Percentiles rank a stretch among this genome's conserved stretches.
Conservation (phyloP, 2,113 vertebrate genomes). For the Mionectes macconnelli region DNA sequence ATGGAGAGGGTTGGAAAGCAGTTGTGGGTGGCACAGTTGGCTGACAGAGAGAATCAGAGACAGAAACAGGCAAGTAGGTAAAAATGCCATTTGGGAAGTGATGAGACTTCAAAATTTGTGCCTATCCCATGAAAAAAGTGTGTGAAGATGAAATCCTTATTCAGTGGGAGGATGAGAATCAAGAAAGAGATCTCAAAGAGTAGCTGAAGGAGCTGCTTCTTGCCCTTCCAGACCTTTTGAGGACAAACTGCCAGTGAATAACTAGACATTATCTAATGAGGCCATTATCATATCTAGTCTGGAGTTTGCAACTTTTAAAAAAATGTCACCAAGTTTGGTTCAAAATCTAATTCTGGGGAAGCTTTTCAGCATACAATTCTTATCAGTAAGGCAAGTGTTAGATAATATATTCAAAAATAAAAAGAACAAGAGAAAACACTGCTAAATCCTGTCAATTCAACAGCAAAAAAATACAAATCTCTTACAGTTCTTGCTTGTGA, state of each 20-base stretch:
- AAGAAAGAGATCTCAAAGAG: not conserved
- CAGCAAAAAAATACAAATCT: not conserved
- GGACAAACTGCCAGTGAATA: not conserved
- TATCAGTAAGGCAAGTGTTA: not conserved
- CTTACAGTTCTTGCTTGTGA: not conserved
- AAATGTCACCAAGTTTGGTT: not conserved
- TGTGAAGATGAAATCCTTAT: not conserved
- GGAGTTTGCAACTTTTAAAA: not conserved
- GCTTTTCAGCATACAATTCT: not conserved
- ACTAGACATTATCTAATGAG: not conserved
- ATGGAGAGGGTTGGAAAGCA: not conserved
- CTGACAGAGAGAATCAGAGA: not conserved
- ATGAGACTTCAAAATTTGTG: not conserved
- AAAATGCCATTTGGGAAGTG: not conserved
- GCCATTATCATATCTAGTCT: not conserved
- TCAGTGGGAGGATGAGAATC: not conserved
- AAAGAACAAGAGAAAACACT: not conserved
- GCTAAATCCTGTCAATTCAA: not conserved
- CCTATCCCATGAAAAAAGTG: not conserved
- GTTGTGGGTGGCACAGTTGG: not conserved
- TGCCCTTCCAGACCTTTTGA: not conserved
- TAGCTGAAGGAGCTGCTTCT: not conserved
- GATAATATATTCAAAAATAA: not conserved
- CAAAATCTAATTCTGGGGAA: not conserved
- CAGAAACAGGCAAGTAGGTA: not conserved